Evolutionary conservation across 35 echinoderm and acorn worm genomes (phyloP).

Genomic region (Ophioderma brevispina): DNA sequence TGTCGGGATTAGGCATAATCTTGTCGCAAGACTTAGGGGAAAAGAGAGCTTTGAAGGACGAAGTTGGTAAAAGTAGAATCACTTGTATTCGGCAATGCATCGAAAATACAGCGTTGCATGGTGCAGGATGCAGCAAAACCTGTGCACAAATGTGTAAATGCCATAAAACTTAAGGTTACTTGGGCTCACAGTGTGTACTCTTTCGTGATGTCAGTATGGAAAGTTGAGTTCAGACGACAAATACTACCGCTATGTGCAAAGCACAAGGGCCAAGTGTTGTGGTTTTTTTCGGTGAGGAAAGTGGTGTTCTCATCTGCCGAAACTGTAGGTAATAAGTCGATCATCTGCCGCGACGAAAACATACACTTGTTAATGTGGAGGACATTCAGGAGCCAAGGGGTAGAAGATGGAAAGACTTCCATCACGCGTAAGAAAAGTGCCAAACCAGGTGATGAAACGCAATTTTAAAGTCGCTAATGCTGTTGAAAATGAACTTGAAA

Average conservation of each 20-base stretch:
- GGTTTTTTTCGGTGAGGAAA: conserved; percentile 1
- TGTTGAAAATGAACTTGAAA: too few species aligned
- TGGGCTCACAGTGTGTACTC: conserved; percentile 4
- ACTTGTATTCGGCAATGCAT: not conserved
- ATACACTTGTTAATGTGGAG: not conserved
- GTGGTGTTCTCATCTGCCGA: conserved; percentile 20
- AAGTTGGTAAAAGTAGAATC: not conserved
- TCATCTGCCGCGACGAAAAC: not conserved
- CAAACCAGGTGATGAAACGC: too few species aligned
- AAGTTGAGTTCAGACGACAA: not conserved
- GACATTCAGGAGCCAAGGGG: not conserved
- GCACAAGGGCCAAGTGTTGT: not conserved
- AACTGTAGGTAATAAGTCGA: conserved; percentile 10
- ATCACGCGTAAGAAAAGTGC: too few species aligned
- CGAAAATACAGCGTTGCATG: not conserved
- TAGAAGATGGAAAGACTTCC: too few species aligned
- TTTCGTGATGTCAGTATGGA: not conserved
- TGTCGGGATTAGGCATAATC: too few species aligned
- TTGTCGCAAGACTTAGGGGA: too few species aligned
- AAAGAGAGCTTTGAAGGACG: too few species aligned
- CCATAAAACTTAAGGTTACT: not conserved
- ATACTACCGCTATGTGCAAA: not conserved
- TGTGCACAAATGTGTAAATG: conserved; percentile 4
- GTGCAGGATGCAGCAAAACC: conserved; percentile 20
- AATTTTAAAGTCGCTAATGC: too few species aligned